Conservation (phyloP, 2,113 vertebrate species). For the Pyrgilauda ruficollis region DNA sequence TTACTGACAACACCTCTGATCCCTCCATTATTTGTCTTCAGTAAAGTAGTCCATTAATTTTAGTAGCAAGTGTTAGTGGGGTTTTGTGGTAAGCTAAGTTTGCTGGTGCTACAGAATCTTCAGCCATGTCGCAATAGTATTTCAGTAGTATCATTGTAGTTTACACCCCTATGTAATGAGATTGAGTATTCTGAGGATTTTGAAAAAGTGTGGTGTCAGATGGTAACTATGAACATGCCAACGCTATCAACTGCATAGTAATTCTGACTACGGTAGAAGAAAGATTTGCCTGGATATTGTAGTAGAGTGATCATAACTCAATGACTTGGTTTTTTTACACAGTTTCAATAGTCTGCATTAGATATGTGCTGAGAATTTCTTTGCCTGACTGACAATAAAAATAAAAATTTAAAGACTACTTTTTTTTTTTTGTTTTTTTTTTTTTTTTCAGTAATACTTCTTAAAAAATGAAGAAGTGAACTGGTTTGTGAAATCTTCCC, state of each 20-base stretch:
- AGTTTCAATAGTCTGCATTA: background rate
- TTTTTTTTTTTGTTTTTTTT: background rate
- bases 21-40: background rate
- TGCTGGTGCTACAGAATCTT: slow-evolving; percentile 10
- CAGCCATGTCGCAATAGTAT: background rate
- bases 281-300: background rate
- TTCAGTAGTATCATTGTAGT: background rate
- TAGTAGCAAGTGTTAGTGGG: background rate
- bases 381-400: slow-evolving; percentile 47
- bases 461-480: background rate
- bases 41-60: background rate
- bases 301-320: background rate
- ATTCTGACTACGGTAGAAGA: background rate
- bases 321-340: background rate
- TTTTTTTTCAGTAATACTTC: accelerated
- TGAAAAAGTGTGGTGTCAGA: background rate
- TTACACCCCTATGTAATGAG: background rate
- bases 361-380: background rate
- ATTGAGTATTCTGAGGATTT: background rate
- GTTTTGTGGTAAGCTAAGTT: slow-evolving; percentile 1
- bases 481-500: background rate
- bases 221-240: background rate
- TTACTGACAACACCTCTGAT: background rate
- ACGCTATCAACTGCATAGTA: background rate
- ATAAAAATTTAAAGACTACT: background rate